phyloP scores from a whole-genome alignment of 2,797 vertebrate species.

The Glossophaga mutica region DNA sequence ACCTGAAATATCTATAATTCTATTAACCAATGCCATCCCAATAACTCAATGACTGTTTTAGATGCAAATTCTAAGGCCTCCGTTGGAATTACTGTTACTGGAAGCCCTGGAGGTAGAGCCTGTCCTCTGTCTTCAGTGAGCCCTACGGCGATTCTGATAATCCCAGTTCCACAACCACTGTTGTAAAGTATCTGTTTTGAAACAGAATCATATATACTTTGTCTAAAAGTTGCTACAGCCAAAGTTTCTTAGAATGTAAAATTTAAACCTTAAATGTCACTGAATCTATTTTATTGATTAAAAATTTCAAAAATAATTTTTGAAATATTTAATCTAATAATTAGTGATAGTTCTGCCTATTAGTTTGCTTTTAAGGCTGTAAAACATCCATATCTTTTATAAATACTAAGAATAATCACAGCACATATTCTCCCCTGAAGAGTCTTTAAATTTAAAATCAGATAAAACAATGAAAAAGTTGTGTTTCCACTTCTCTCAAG shows the following conservation, averaged over 20 bases:
- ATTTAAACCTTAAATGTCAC: slow-evolving; percentile 17
- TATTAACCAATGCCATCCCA: not conserved
- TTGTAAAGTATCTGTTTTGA: not conserved
- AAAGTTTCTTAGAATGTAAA: slow-evolving; percentile 26
- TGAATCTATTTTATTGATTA: not conserved
- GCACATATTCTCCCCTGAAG: not conserved
- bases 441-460: slow-evolving; percentile 43
- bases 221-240: not conserved
- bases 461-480: not conserved
- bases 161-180: not conserved
- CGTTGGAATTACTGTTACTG: not conserved
- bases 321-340: not conserved
- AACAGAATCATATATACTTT: not conserved
- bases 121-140: not conserved
- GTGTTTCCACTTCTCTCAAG: not conserved
- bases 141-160: not conserved
- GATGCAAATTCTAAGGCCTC: not conserved
- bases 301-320: not conserved
- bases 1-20: not conserved
- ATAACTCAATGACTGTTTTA: not conserved
- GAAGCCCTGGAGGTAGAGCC: not conserved
- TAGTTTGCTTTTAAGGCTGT: not conserved
- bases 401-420: not conserved
- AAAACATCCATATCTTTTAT: slow-evolving; percentile 7
- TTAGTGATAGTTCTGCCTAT: not conserved